phyloP scores from a whole-genome alignment of 1,140 invertebrate genomes.

The Scaptodrosophila lebanonensis region DNA sequence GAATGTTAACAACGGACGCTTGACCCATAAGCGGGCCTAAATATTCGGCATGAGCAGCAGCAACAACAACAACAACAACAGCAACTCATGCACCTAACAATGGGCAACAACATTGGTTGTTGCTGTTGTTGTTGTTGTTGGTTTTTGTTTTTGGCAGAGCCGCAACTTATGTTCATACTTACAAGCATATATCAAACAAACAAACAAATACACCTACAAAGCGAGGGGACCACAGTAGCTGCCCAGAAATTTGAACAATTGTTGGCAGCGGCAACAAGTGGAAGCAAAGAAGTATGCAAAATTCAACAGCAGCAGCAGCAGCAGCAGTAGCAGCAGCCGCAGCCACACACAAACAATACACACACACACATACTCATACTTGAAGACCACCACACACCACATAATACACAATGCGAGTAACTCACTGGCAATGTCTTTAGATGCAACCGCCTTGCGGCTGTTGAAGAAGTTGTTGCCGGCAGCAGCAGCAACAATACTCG shows the following conservation, averaged over 20 bases:
- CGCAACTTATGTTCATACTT: too few species aligned
- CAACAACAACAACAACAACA: conserved; percentile 29
- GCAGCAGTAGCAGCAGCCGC: conserved; percentile 33
- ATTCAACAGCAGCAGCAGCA: conserved; percentile 5
- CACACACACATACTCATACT: too few species aligned
- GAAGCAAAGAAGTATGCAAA: conserved; percentile 41
- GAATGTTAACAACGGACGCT: too few species aligned
- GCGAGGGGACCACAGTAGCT: conserved; percentile 17
- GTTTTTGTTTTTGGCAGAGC: conserved; percentile 39
- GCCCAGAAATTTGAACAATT: conserved; percentile 55
- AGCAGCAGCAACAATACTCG: conserved; percentile 18
- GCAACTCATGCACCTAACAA: conserved; percentile 76
- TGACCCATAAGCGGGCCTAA: conserved; percentile 1
- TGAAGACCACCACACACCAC: too few species aligned
- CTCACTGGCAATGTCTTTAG: conserved; percentile 36
- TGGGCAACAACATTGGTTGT: conserved; percentile 62
- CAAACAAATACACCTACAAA: conserved; percentile 72
- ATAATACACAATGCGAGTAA: too few species aligned
- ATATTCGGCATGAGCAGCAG: not conserved
- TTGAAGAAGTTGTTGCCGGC: conserved; percentile 45
- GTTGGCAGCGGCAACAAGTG: conserved; percentile 46
- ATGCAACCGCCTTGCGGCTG: conserved; percentile 25
- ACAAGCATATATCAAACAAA: conserved; percentile 77
- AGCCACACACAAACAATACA: conserved; percentile 26
- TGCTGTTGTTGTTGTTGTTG: conserved; percentile 35